Conservation (phyloP, 2,113 vertebrate species). For the Poeciliopsis occidentalis region DNA sequence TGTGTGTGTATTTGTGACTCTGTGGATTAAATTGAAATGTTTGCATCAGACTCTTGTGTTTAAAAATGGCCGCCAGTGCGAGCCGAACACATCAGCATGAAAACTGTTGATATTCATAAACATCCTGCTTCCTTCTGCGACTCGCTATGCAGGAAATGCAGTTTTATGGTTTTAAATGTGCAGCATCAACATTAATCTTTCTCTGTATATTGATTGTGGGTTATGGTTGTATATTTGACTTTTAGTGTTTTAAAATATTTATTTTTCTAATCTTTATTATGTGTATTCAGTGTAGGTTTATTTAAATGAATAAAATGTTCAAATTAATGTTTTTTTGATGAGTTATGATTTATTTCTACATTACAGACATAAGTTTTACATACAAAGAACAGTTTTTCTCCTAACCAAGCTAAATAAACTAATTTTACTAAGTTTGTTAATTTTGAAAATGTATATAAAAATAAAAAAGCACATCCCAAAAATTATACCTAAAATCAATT, state of each 20-base stretch:
- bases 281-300: conserved; percentile 74
- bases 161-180: conserved; percentile 67
- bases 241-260: conserved; percentile 66
- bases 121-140: conserved; percentile 20
- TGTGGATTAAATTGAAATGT: too few relatives aligned
- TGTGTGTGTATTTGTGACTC: too few relatives aligned
- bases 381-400: neutral
- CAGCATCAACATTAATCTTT: conserved; percentile 38
- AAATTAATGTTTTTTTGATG: neutral
- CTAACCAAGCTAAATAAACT: too few relatives aligned
- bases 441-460: too few relatives aligned
- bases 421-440: too few relatives aligned
- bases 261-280: conserved; percentile 75
- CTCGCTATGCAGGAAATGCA: conserved; percentile 62
- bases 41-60: too few relatives aligned
- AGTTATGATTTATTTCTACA: neutral
- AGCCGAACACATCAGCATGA: too few relatives aligned
- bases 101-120: conserved; percentile 14
- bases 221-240: conserved; percentile 47
- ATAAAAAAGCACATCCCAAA: too few relatives aligned
- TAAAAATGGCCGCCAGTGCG: too few relatives aligned
- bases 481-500: too few relatives aligned
- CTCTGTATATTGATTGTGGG: conserved; percentile 30
- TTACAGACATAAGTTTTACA: neutral
- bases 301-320: conserved; percentile 72